Conservation (phyloP, 2,888 invertebrate species). For the Lasioglossum lativentre region DNA sequence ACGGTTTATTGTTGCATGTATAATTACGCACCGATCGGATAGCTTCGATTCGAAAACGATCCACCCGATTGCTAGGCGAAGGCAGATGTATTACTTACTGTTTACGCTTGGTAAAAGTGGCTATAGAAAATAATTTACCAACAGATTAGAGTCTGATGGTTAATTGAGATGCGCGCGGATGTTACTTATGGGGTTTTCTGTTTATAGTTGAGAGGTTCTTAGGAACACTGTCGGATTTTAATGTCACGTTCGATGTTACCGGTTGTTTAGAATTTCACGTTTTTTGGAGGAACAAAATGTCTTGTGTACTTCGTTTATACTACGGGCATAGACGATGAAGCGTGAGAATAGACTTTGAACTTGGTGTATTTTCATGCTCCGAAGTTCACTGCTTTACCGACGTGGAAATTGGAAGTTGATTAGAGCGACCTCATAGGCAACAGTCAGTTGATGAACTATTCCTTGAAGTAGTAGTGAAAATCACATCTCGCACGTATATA, state of each 20-base stretch:
- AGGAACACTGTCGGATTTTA: neutral
- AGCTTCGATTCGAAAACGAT: neutral
- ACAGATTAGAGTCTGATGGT: neutral
- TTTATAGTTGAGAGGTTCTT: neutral
- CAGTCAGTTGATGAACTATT: no score
- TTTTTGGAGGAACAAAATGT: neutral
- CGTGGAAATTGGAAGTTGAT: neutral
- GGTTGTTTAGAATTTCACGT: neutral
- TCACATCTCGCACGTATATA: no score
- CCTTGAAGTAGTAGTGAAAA: no score
- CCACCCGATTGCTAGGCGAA: neutral
- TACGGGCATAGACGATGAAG: neutral
- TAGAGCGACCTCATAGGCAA: neutral
- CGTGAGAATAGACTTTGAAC: neutral
- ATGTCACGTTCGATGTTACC: neutral
- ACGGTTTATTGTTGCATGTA: slow-evolving; percentile 13
- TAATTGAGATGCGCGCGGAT: no score
- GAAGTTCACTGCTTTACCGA: neutral
- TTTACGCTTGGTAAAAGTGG: neutral
- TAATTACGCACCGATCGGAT: neutral
- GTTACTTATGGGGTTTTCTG: neutral
- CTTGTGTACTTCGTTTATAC: neutral
- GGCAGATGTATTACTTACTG: neutral
- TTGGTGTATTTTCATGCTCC: neutral
- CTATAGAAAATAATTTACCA: neutral